Evolutionary conservation across 1,140 invertebrate species (phyloP).

Genomic region (Eciton burchellii): DNA sequence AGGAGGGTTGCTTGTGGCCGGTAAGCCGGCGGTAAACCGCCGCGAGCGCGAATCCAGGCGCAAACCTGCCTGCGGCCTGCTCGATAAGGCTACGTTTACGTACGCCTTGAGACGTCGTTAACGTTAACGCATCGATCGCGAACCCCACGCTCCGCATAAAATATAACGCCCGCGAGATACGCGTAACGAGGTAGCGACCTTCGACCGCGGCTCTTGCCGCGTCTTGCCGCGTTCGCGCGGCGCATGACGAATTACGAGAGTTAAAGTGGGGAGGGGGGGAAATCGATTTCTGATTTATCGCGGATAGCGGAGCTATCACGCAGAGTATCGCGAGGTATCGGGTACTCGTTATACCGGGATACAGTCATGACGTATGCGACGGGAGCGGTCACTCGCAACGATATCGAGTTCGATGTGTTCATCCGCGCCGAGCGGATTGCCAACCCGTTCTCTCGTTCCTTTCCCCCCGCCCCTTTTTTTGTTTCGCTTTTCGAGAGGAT

Average conservation of each 20-base stretch:
- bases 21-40: constrained; percentile 67
- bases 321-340: neutral
- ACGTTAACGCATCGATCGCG: constrained; percentile 64
- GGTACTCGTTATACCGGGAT: constrained; percentile 16
- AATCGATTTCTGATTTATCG: constrained; percentile 30
- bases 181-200: constrained; percentile 25
- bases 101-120: constrained; percentile 72
- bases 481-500: no score
- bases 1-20: constrained; percentile 40
- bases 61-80: constrained; percentile 59
- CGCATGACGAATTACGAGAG: neutral
- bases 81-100: constrained; percentile 76
- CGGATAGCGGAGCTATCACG: neutral
- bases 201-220: constrained; percentile 23
- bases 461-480: no score
- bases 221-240: constrained; percentile 4
- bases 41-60: constrained; percentile 57
- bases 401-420: neutral
- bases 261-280: constrained; percentile 4
- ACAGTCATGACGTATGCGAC: constrained; percentile 1
- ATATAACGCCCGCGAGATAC: constrained; percentile 34
- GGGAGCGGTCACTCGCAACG: constrained; percentile 1
- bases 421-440: no score
- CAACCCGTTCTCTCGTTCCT: no score
- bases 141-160: constrained; percentile 63